Evolutionary conservation across 2,797 vertebrate species (phyloP), one percentile per base, ranked within the genome.

Genomic region (Crocodylus rhombifer): DNA sequence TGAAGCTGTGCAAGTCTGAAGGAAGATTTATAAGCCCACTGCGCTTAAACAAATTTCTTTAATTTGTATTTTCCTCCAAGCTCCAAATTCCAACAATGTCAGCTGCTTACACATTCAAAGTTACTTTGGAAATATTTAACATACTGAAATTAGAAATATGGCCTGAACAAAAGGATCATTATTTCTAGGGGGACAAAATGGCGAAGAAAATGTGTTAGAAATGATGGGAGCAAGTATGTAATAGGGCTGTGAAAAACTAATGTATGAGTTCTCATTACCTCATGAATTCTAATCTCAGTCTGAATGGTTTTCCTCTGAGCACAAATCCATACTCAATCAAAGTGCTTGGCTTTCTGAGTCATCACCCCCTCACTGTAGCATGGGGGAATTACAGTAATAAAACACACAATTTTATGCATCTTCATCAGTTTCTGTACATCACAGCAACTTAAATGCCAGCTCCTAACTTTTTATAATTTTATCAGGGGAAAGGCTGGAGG

Each of bases 61-160:
- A 95, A 91, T 93, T 97, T 91, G n/a, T 63, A 63, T 96, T 96
- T 96, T 95, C 51, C 81, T 93, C 73, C 80, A 77, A 90, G 33
- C 69, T 89, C 16, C 58, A n/a, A 25, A 88, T 94, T 94, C 94
- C 63, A 92, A 87, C 60, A 80, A 55, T 84, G 95, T 89, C 55
- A 91, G 91, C n/a, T 85, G 87, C 55, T 95, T 55, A 82, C 7
- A 77, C 63, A 84, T 77, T 96, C 77, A 10, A 76, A 88, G 36
- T 75, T 93, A 14, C 51, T 95, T 90, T 94, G 89, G 76, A 94
- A 73, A 14, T 33, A 10, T 82, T 86, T 93, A 90, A 92, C 13
- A 12, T 18, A 18, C 2, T 92, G 30, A 80, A 94, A 87, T 77
- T 90, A 74, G 65, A 91, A 95, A 87, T 55, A 69, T 86, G 80